These are phyloP conservation scores for Trissoscelio sp. DNA, from an alignment of 2,888 invertebrate species.

Conservation along the genomic window DNA sequence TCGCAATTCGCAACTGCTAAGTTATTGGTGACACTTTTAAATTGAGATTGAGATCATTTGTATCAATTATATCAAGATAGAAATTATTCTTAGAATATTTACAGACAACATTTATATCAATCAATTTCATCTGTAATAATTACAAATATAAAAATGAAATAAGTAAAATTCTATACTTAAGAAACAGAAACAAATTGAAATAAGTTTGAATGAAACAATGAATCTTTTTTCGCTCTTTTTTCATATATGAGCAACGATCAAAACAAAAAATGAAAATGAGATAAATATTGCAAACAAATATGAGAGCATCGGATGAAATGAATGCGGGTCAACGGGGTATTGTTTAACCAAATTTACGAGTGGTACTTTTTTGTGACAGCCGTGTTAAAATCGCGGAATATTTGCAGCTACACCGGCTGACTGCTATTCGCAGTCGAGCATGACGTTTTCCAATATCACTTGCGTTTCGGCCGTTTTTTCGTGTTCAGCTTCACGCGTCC, in stretches of 20 bases:
- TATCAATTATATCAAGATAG: too few relatives aligned
- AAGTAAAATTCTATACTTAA: too few relatives aligned
- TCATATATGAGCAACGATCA: neutral
- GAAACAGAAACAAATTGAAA: too few relatives aligned
- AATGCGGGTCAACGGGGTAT: conserved; percentile 21
- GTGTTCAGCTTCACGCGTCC: conserved; percentile 3
- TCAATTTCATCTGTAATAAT: too few relatives aligned
- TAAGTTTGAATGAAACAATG: too few relatives aligned
- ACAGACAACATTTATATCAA: too few relatives aligned
- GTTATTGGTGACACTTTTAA: too few relatives aligned
- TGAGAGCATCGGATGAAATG: neutral
- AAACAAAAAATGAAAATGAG: neutral
- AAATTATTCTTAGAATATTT: too few relatives aligned
- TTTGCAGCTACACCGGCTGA: conserved; percentile 15
- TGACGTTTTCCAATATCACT: conserved; percentile 55
- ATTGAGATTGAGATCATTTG: too few relatives aligned
- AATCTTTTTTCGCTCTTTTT: too few relatives aligned
- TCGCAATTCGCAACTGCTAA: too few relatives aligned
- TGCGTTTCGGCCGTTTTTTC: conserved; percentile 10
- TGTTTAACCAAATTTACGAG: conserved; percentile 55
- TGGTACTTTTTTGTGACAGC: conserved; percentile 41
- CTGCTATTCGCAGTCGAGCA: conserved; percentile 36
- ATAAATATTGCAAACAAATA: conserved; percentile 25
- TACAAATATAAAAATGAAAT: too few relatives aligned
- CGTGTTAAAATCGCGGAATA: conserved; percentile 43